Evolutionary conservation across 2,888 invertebrate species (phyloP).

Genomic region (Aphidius colemani): DNA sequence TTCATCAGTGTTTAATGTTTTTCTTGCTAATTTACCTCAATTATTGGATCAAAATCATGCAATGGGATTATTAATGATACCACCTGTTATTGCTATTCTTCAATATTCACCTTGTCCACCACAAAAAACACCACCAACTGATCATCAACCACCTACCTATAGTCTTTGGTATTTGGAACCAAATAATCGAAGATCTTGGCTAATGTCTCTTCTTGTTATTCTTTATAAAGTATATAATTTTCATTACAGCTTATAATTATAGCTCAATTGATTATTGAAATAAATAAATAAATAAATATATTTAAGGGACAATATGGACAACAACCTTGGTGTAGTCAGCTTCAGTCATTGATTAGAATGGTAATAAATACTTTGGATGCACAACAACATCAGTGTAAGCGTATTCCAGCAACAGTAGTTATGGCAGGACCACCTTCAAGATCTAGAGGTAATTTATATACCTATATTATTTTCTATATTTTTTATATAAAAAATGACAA

Average conservation of each 20-base stretch:
- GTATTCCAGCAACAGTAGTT: slow-evolving; percentile 79
- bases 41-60: slow-evolving; percentile 94
- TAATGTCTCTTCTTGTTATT: slow-evolving; percentile 88
- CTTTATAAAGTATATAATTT: slow-evolving; percentile 83
- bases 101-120: slow-evolving; percentile 84
- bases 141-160: slow-evolving; percentile 73
- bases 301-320: slow-evolving; percentile 77
- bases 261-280: no score
- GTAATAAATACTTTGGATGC: slow-evolving; percentile 90
- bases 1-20: slow-evolving; percentile 95
- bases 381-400: slow-evolving; percentile 88
- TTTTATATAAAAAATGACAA: no score
- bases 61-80: slow-evolving; percentile 87
- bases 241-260: no score
- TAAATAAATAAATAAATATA: no score
- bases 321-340: slow-evolving; percentile 71
- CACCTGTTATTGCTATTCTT: slow-evolving; percentile 79
- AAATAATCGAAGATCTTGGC: slow-evolving; percentile 88
- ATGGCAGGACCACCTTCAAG: slow-evolving; percentile 73
- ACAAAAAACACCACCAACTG: slow-evolving; percentile 62
- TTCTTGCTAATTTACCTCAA: slow-evolving; percentile 90
- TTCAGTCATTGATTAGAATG: slow-evolving; percentile 83
- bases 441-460: slow-evolving; percentile 71
- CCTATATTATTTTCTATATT: no score
- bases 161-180: slow-evolving; percentile 88